Evolutionary conservation across 2,888 invertebrate species (phyloP), one percentile per base, ranked within the genome.

Genomic region (Buathra laborator): DNA sequence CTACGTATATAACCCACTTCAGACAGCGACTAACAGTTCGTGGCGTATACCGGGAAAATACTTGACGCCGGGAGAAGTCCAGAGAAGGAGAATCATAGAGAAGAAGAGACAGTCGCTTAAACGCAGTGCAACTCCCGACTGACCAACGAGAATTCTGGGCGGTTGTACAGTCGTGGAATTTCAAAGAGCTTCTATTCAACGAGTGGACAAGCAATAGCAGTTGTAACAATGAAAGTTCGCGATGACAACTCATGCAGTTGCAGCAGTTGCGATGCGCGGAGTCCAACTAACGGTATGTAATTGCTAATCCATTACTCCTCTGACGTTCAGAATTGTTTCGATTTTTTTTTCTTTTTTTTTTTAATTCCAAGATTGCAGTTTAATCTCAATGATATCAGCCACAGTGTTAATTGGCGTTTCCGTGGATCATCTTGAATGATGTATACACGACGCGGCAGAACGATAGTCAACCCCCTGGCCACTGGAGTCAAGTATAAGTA

Each of bases 161-260:
- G 16, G 16, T 32, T 37, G 51, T 37, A 70, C 51, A 70, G 70
- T 16, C n/a, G 29, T 70, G 37, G 24, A 29, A 10, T 9, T 48
- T 16, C 32, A 14, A 7, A 53, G 70, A 43, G 56, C 6, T 14
- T 59, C 72, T 9, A 37, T 44, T 44, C 56, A 59, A n/a, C 44
- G 44, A 70, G 62, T 43, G 67, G 56, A 68, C 68, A 37, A 68
- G 75, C 68, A 59, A 59, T 19, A 75, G 59, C 59, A 14, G 46
- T 37, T 66, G 59, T 53, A 76, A 81, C 75, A 76, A 76, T 76
- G 75, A 70, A 76, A 64, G 19, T 75, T 51, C 62, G 78, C 32
- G 37, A 29, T 51, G 51, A 66, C 64, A 2, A 48, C 48, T 1
- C 48, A 7, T 37, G 1, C 7, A 2, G 37, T 37, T 48, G 14